A percentile compares a stretch with the other conserved stretches of the same genome.
Evolutionary conservation across 2,113 vertebrate species (phyloP).

Genomic region (Beaufortia kweichowensis): DNA sequence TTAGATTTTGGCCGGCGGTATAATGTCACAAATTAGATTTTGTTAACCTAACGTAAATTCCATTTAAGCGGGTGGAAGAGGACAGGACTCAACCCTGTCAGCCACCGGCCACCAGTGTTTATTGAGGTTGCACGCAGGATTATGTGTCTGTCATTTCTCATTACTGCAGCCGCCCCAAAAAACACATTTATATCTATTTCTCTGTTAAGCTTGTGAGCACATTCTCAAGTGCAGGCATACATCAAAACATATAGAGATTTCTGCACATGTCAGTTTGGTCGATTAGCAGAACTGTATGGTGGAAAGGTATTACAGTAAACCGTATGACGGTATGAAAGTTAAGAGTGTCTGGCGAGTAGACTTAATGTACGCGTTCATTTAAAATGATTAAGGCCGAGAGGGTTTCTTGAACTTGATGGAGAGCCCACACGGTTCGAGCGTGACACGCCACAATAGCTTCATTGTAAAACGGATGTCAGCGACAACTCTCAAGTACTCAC

Average conservation of each 20-base stretch:
- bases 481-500: conserved; percentile 61
- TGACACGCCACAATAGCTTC: conserved; percentile 57
- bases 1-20: conserved; percentile 74
- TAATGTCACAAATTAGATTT: conserved; percentile 76
- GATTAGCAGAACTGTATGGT: not conserved
- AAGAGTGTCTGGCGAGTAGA: conserved; percentile 2
- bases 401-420: conserved; percentile 71
- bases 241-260: not conserved
- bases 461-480: conserved; percentile 64
- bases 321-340: conserved; percentile 23
- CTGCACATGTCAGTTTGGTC: not conserved
- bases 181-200: conserved; percentile 53
- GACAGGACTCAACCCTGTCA: conserved; percentile 48
- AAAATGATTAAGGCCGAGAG: conserved; percentile 73
- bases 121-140: conserved; percentile 39
- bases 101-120: conserved; percentile 42
- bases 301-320: not conserved
- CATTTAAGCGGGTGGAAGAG: conserved; percentile 71
- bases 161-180: conserved; percentile 18
- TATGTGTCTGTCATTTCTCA: conserved; percentile 39
- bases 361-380: conserved; percentile 60
- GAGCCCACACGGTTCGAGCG: conserved; percentile 67
- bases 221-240: not conserved
- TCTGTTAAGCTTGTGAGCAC: conserved; percentile 22
- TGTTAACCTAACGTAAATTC: conserved; percentile 76